A percentile compares a stretch with the other conserved stretches of the same genome.
phyloP scores from a whole-genome alignment of 2,797 vertebrate genomes.

The Phalloptychus januarius region DNA sequence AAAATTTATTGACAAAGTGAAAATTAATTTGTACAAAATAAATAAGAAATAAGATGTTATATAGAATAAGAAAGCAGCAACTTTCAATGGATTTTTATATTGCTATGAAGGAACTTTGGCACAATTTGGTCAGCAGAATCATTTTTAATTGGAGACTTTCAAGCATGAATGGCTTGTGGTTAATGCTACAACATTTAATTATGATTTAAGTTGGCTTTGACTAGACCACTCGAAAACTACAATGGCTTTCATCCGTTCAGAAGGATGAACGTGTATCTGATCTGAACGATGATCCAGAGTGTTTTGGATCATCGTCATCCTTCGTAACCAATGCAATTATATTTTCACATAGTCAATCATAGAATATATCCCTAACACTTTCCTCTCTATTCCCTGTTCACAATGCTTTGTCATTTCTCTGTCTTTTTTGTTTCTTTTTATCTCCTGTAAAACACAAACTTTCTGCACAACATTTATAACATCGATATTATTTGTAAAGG shows the following conservation, averaged over 20 bases:
- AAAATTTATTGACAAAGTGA: neutral
- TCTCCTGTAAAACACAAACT: neutral
- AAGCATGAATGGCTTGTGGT: neutral
- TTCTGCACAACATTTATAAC: neutral
- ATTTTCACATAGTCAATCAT: neutral
- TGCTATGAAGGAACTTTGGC: neutral
- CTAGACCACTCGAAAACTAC: neutral
- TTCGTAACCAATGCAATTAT: neutral
- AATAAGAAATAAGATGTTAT: neutral
- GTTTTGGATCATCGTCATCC: neutral
- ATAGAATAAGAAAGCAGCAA: neutral
- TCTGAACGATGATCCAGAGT: no score
- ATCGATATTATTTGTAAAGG: neutral
- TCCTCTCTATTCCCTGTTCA: neutral
- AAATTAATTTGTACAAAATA: neutral
- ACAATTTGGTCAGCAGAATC: neutral
- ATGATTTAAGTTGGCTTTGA: neutral
- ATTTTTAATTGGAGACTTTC: neutral
- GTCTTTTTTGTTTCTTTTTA: neutral
- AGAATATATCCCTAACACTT: neutral
- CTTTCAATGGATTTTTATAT: neutral
- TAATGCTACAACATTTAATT: neutral
- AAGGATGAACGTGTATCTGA: no score
- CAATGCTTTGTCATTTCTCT: neutral
- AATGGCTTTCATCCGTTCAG: neutral